Evolutionary conservation across 2,797 vertebrate species (phyloP).

Genomic region (Neopelma chrysocephalum): DNA sequence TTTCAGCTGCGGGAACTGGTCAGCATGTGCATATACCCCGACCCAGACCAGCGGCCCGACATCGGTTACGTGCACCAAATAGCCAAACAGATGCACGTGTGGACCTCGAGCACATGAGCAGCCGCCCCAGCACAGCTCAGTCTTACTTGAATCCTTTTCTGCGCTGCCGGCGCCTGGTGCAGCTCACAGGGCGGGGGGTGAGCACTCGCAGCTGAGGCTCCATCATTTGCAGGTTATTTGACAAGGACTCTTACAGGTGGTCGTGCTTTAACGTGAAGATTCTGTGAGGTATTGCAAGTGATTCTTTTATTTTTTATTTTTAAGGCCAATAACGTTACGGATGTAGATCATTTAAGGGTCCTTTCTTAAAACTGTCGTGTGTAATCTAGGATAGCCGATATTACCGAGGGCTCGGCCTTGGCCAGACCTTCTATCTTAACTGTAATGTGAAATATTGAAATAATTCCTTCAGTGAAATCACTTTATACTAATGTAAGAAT

Average conservation of each 20-base stretch:
- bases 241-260: constrained; percentile 63
- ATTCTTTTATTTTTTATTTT: constrained; percentile 27
- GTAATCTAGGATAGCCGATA: constrained; percentile 69
- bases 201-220: constrained; percentile 46
- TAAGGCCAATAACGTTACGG: constrained; percentile 64
- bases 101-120: constrained; percentile 86
- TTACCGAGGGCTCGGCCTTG: constrained; percentile 6
- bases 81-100: constrained; percentile 90
- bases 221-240: constrained; percentile 57
- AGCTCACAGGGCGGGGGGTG: constrained; percentile 27
- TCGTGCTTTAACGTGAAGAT: constrained; percentile 61
- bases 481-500: constrained; percentile 66
- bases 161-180: constrained; percentile 62
- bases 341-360: constrained; percentile 71
- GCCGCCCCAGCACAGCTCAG: constrained; percentile 56
- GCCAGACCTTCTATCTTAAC: constrained; percentile 55
- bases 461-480: constrained; percentile 73
- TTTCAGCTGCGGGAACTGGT: constrained; percentile 89
- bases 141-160: constrained; percentile 76
- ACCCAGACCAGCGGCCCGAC: constrained; percentile 88
- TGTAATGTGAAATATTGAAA: constrained; percentile 79
- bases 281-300: constrained; percentile 65
- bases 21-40: constrained; percentile 91
- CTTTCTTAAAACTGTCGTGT: constrained; percentile 71
- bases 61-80: constrained; percentile 90